Percentiles rank a stretch among this genome's conserved stretches.
Conservation (phyloP, 2,113 vertebrate genomes). For the Pterocles gutturalis region DNA sequence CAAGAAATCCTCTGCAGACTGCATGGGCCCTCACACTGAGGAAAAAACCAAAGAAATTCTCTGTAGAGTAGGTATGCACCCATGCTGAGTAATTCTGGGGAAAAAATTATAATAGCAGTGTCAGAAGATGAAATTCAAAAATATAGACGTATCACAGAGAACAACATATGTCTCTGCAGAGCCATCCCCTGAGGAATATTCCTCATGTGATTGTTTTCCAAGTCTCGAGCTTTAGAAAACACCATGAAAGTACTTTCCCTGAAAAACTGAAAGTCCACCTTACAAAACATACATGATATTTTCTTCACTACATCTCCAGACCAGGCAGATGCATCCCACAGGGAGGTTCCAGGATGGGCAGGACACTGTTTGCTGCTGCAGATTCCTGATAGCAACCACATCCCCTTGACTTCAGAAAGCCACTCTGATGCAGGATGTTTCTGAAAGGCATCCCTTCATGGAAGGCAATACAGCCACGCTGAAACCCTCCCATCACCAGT, state of each 20-base stretch:
- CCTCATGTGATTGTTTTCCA: not conserved
- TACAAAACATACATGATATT: not conserved
- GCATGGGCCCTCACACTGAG: not conserved
- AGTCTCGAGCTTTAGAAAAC: not conserved
- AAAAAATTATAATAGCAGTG: not conserved
- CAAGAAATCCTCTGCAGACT: not conserved
- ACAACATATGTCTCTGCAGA: not conserved
- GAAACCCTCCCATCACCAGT: not conserved
- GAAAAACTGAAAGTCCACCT: not conserved
- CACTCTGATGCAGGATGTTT: not conserved
- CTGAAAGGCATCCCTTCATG: not conserved
- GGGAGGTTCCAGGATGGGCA: not conserved
- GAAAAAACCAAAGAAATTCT: not conserved
- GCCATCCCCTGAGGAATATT: not conserved
- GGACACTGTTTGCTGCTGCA: not conserved
- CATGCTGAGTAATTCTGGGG: not conserved
- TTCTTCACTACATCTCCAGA: not conserved
- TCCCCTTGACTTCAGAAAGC: not conserved
- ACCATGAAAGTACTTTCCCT: not conserved
- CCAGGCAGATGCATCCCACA: not conserved
- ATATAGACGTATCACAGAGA: not conserved
- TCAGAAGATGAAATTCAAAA: conserved; percentile 14
- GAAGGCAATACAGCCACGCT: fast-evolving
- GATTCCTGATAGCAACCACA: fast-evolving
- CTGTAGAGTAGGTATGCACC: not conserved